A percentile compares a stretch with the other conserved stretches of the same genome.
Evolutionary conservation across 2,797 vertebrate genomes (phyloP).

Genomic region (Philypnodon macrostomus): DNA sequence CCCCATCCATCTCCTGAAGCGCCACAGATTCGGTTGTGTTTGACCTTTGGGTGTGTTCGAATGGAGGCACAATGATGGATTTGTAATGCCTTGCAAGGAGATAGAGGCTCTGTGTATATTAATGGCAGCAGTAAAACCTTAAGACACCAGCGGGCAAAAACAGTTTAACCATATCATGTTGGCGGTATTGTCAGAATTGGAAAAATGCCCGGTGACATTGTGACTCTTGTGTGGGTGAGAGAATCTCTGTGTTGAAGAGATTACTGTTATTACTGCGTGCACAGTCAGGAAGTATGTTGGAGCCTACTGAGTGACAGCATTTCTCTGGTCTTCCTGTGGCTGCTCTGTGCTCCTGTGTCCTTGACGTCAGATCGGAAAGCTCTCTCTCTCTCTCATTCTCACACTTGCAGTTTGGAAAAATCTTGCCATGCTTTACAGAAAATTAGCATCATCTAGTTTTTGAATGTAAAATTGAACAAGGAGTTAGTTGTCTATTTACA

Average conservation of each 20-base stretch:
- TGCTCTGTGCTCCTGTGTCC: constrained; percentile 2
- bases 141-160: constrained; percentile 14
- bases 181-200: constrained; percentile 9
- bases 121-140: constrained; percentile 22
- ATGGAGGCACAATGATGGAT: constrained; percentile 27
- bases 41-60: constrained; percentile 41
- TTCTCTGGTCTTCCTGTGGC: constrained; percentile 28
- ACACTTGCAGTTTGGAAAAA: constrained; percentile 10
- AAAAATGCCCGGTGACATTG: constrained; percentile 20
- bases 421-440: neutral
- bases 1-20: constrained; percentile 19
- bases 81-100: constrained; percentile 24
- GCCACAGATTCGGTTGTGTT: constrained; percentile 25
- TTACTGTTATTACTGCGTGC: constrained; percentile 24
- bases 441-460: neutral
- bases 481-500: too few relatives aligned
- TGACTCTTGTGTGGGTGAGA: constrained; percentile 19
- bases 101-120: constrained; percentile 25
- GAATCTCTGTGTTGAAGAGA: constrained; percentile 6
- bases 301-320: constrained; percentile 17
- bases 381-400: neutral
- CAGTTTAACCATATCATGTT: constrained; percentile 10
- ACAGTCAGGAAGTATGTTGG: constrained; percentile 35
- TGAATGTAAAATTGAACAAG: too few relatives aligned
- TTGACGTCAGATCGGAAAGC: constrained; percentile 5